Base-by-base conservation (phyloP, 2,888 invertebrate species). In the Drepanosiphum platanoidis region DNA sequence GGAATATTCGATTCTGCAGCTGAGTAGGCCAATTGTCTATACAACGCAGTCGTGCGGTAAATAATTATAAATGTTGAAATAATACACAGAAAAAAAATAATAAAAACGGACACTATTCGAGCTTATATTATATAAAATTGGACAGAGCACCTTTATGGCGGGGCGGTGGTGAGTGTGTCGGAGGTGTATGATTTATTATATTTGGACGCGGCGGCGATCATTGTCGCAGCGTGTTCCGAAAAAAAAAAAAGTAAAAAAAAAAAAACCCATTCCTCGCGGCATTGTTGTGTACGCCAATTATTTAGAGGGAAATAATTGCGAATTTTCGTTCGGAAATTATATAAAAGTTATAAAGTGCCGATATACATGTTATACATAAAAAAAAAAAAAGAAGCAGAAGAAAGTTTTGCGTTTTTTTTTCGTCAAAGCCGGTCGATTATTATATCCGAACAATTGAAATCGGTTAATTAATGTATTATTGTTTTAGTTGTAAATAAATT, bases 381-480 rank as follows among this genome's bases (percentile, higher is more conserved):
- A 13, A 58, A 22, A 22, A 58, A 27, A 61, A 61, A 27, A 75
- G 34, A 34, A 58, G 34, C n/a, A n/a, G n/a, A 32, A 46, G 74
- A 46, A 27, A 64, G 27, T 64, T 64, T 52, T 27, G 5, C 64
- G 11, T 15, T 52, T 68, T 68, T 34, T 68, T 68, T 34, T 68
- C 8, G 68, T 36, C 30, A 15, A n/a, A n/a, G 1, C 27, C 52
- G n/a, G 22, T 46, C 27, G 39, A 58, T 75, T 75, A 68, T 68
- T 52, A 22, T 5, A 22, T 18, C 5, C 68, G 34, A 68, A 68
- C 68, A 77, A 77, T 61, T 27, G 61, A 77, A 77, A 77, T 61
- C 9, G 27, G 61, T 39, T 77, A 36, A 61, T 77, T 61, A 36
- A 77, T 77, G 61, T 61, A 61, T 34, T 36, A 77, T 77, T 77